These are phyloP conservation scores for Mesorhabditis belari DNA, from an alignment of 2,888 invertebrate species.

Conservation along the genomic window DNA sequence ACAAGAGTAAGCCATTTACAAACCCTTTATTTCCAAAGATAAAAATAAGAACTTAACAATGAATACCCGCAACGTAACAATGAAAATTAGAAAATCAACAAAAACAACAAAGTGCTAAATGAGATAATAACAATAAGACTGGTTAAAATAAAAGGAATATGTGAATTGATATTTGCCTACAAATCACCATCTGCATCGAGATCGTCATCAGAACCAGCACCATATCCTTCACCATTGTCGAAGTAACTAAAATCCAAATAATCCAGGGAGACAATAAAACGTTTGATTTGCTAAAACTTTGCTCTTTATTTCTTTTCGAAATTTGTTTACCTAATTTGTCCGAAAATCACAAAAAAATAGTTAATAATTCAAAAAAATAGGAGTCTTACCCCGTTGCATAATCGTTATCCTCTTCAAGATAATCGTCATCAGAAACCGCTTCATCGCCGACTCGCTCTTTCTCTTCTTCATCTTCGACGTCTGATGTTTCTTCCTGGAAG, in stretches of 20 bases:
- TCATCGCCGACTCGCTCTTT: slow-evolving; percentile 17
- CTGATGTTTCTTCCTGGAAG: slow-evolving; percentile 16
- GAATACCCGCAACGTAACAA: neutral
- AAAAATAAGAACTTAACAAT: neutral
- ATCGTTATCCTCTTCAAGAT: slow-evolving; percentile 49
- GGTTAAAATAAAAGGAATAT: too few relatives aligned
- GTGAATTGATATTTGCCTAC: too few relatives aligned
- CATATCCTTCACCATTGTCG: slow-evolving; percentile 49
- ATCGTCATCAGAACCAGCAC: slow-evolving; percentile 43
- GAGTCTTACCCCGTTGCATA: slow-evolving; percentile 16
- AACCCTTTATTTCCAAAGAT: too few relatives aligned
- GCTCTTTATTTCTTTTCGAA: neutral
- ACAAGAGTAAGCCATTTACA: too few relatives aligned
- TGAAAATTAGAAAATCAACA: slow-evolving; percentile 4
- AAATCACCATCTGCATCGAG: slow-evolving; percentile 38
- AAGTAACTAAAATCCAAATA: slow-evolving; percentile 48
- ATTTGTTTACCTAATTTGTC: neutral
- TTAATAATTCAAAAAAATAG: neutral
- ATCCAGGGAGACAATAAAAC: neutral
- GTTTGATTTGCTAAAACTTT: neutral
- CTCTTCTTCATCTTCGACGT: slow-evolving; percentile 12
- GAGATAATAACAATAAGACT: slow-evolving; percentile 6
- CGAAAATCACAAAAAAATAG: neutral
- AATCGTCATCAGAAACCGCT: slow-evolving; percentile 42
- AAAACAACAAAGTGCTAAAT: slow-evolving; percentile 14